Percentiles rank a stretch among this genome's conserved stretches.
Evolutionary conservation across 2,113 vertebrate species (phyloP).

Genomic region (Rissa tridactyla): DNA sequence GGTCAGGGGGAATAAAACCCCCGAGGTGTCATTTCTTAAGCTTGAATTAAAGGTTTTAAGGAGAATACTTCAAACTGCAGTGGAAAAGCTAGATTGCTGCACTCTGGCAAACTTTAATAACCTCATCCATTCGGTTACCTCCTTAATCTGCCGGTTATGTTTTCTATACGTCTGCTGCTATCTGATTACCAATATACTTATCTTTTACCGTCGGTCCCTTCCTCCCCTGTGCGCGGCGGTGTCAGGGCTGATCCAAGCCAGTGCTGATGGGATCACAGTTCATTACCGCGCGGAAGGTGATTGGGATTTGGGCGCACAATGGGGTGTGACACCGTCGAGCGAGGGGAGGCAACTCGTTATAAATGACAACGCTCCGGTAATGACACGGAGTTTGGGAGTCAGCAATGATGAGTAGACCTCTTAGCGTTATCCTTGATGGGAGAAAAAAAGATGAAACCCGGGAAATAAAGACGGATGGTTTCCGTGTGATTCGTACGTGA

Average conservation of each 20-base stretch:
- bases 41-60: background rate
- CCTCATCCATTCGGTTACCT: slow-evolving; percentile 10
- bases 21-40: background rate
- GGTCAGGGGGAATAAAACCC: background rate
- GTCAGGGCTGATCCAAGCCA: background rate
- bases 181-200: background rate
- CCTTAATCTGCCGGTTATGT: background rate
- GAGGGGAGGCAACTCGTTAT: background rate
- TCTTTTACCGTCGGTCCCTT: background rate
- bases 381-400: background rate
- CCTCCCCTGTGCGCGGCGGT: background rate
- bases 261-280: slow-evolving; percentile 53
- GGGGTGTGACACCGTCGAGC: background rate
- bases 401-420: background rate
- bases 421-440: background rate
- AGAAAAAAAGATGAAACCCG: background rate
- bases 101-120: background rate
- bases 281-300: background rate
- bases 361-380: background rate
- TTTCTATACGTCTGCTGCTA: background rate
- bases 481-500: background rate
- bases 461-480: background rate
- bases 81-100: background rate
- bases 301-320: slow-evolving; percentile 36
- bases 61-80: background rate